These are phyloP conservation scores for Frankliniella fusca DNA, from an alignment of 2,888 invertebrate genomes.

Conservation along the genomic window DNA sequence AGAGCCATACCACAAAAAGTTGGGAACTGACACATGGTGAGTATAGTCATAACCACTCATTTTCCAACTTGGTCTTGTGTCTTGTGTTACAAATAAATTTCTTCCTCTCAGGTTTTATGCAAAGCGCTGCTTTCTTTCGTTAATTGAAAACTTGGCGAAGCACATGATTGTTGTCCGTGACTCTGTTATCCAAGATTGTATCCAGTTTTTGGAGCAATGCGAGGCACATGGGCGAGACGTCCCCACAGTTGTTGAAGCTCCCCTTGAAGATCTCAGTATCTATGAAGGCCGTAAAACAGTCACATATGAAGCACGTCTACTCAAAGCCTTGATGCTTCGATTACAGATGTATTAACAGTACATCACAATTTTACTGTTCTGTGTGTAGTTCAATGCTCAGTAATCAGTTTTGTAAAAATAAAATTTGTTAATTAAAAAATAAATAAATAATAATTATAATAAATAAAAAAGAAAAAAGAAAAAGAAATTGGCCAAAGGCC, in stretches of 20 bases:
- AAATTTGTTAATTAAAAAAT: too few relatives aligned
- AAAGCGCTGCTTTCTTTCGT: slow-evolving; percentile 90
- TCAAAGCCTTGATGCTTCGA: slow-evolving; percentile 71
- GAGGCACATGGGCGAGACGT: slow-evolving; percentile 84
- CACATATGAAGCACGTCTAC: slow-evolving; percentile 79
- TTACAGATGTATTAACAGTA: slow-evolving; percentile 52
- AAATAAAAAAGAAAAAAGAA: too few relatives aligned
- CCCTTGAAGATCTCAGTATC: slow-evolving; percentile 65
- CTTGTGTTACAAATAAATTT: background rate
- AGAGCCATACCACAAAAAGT: slow-evolving; percentile 86
- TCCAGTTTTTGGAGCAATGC: slow-evolving; percentile 84
- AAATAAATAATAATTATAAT: too few relatives aligned
- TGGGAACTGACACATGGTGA: slow-evolving; percentile 95
- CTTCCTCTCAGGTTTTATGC: slow-evolving; percentile 66
- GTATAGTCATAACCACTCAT: slow-evolving; percentile 27
- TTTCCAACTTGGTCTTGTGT: background rate
- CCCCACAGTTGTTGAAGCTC: slow-evolving; percentile 75
- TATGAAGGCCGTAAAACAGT: slow-evolving; percentile 81
- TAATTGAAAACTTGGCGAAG: slow-evolving; percentile 84
- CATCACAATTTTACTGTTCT: slow-evolving; percentile 47
- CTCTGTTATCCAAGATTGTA: slow-evolving; percentile 78
- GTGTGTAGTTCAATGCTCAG: slow-evolving; percentile 36
- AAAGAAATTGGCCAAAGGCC: too few relatives aligned
- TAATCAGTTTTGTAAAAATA: background rate
- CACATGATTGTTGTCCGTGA: slow-evolving; percentile 86